Base-by-base conservation (phyloP, 2,888 invertebrate genomes). In the Apoderus coryli region DNA sequence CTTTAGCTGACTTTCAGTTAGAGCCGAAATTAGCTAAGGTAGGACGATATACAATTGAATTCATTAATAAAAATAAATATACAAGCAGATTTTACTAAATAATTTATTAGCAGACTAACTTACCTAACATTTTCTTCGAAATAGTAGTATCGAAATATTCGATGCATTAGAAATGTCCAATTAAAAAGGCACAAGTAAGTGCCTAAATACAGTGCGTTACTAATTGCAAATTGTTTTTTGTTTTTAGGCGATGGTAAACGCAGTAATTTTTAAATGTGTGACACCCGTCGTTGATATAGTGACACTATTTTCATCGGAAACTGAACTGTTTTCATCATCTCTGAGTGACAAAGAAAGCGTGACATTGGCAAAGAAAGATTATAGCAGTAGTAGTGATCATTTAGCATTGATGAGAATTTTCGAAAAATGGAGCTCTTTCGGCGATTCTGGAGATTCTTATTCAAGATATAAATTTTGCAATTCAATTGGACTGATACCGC, bases 331-430 rank as follows among this genome's bases (percentile, higher is more conserved):
- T 43, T 35, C 44, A 0, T 59, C 63, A 22, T 54, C 61, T 0
- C 53, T 69, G 3, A 54, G 60, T 0, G 53, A 65, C 25, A 64
- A 65, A 39, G 57, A 58, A 5, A 53, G 53, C 42, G 62, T 71
- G 6, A 64, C 69, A 31, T 46, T 53, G 16, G 52, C 63, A 0
- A 76, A 76, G 49, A 44, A 49, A 2, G 41, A 52, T 3, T 71
- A 57, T 49, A 67, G 62, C 32, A 35, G 56, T 0, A 59, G 56
- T 0, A 77, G 76, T 3, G 78, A 78, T 49, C 75, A 77, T 51
- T 46, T 67, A 9, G 68, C 75, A 0, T 27, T 72, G 9, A 62
- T 68, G 43, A 54, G 63, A 50, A 46, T 76, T 5, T 68, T 66
- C 37, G 55, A 62, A 6, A 59, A 67, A 31, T 74, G 65, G 58